Base-by-base conservation (phyloP, 64 coral and sea anemone species). In the Pocillopora verrucosa region DNA sequence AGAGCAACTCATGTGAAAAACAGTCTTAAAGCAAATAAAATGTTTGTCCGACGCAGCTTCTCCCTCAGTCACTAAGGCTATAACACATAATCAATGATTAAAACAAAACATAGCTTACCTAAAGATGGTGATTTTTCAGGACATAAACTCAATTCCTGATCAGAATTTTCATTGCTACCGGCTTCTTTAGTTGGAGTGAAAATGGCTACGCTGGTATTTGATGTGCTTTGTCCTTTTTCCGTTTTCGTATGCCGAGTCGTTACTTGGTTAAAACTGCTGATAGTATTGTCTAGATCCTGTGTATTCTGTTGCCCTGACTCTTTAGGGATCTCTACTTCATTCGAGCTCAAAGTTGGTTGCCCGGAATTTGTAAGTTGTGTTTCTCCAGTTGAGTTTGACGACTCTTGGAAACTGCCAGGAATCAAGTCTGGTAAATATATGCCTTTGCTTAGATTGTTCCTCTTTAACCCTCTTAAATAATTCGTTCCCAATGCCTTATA, bases 401-500 rank as follows among this genome's bases (percentile, higher is more conserved):
- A 30, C 56, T 20, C 22, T 19, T n/a, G 10, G 57, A 10, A 14
- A 78, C 15, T 5, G 5, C 11, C 56, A 22, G 2, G 1, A n/a
- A n/a, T 35, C 78, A 51, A 51, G 41, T 51, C 41, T 51, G 41
- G 41, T 51, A 51, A 51, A 51, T 59, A 22, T 2, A 20, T n/a
- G 10, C 12, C 24, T 26, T 0, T 7, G 30, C 10, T 13, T 26
- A 13, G 0, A 68, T 11, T 19, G 22, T 69, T 38, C 65, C 6
- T 83, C 36, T 56, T 65, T 41, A 83, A 45, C 59, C 16, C 19
- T 16, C 11, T 37, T 11, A 83, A 0, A 36, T 84, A 84, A 9
- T 84, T 84, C 11, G 67, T 10, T 45, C 80, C 80, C 13, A 70
- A n/a, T 84, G 4, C 20, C 19, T 61, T 84, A 34, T 70, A 84